Evolutionary conservation across 2,113 vertebrate species (phyloP), one percentile per base, ranked within the genome.

Genomic region (Lycaon pictus): DNA sequence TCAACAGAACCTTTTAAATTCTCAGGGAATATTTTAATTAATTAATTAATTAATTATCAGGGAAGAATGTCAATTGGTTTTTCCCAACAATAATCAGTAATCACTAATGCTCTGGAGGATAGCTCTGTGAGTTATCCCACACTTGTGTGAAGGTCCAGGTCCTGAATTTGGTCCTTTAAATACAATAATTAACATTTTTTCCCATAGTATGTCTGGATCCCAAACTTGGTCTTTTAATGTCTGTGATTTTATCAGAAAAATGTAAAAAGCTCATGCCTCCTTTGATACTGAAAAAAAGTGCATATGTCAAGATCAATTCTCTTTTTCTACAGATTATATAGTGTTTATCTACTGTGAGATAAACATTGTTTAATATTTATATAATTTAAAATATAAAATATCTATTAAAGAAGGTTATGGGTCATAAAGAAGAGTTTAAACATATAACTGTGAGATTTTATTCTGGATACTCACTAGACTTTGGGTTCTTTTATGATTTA

Each of bases 381-480:
- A 60, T 87, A 77, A 79, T 69, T 93, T 56, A 17, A 90, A 93
- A 35, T 88, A 10, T 84, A 79, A 67, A 95, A 91, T 95, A 56
- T 1, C 15, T 32, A 60, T 51, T 97, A 88, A 71, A 80, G 22
- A 88, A 65, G 27, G 48, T 53, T 83, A 88, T 62, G 74, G 3
- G 63, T 48, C 29, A 7, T 76, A 74, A 81, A 67, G 53, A 80
- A 77, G 16, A 94, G 92, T 93, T 90, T 79, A 93, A 86, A 88
- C 62, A 25, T 1, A n/a, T 8, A 90, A n/a, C 10, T 76, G 3
- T 79, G 72, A 84, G 2, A 58, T 81, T 84, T 95, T 43, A 81
- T 91, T 90, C 9, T 83, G 53, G 7, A 43, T 82, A 93, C 17
- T 55, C 27, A 58, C 83, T 67, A 86, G 16, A 53, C n/a, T 93